Evolutionary conservation across 2,888 invertebrate genomes (phyloP).

Genomic region (Anarsia innoxiella): DNA sequence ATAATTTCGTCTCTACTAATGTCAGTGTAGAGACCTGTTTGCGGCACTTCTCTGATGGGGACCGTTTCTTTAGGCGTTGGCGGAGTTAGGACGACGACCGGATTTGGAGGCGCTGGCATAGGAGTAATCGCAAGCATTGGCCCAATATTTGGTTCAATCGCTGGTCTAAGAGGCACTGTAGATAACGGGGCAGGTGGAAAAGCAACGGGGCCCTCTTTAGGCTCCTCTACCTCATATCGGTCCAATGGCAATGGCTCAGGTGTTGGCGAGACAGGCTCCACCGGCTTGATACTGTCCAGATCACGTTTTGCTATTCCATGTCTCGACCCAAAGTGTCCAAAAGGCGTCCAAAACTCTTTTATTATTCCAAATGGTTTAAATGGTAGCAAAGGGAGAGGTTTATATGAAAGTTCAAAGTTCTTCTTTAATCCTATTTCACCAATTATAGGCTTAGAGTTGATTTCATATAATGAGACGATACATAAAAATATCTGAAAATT

Average conservation of each 20-base stretch:
- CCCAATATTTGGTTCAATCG: not conserved
- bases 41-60: conserved; percentile 3
- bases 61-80: conserved; percentile 10
- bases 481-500: conserved; percentile 26
- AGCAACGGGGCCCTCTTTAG: not conserved
- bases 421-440: conserved; percentile 35
- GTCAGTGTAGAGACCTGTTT: conserved; percentile 24
- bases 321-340: conserved; percentile 35
- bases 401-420: conserved; percentile 36
- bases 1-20: conserved; percentile 23
- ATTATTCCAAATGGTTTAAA: conserved; percentile 33
- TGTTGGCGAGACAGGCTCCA: conserved; percentile 1
- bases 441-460: conserved; percentile 25
- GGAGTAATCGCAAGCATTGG: conserved; percentile 10
- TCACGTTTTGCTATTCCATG: conserved; percentile 30
- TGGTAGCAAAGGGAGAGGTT: conserved; percentile 26
- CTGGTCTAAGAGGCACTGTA: not conserved
- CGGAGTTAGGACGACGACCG: conserved; percentile 21
- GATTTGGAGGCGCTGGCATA: conserved; percentile 13
- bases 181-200: not conserved
- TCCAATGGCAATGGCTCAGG: not conserved
- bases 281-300: conserved; percentile 15
- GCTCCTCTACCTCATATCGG: conserved; percentile 6
- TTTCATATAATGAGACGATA: conserved; percentile 18
- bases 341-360: conserved; percentile 42